phyloP scores from a whole-genome alignment of 1,140 invertebrate genomes.

The Bombus difficillimus region DNA sequence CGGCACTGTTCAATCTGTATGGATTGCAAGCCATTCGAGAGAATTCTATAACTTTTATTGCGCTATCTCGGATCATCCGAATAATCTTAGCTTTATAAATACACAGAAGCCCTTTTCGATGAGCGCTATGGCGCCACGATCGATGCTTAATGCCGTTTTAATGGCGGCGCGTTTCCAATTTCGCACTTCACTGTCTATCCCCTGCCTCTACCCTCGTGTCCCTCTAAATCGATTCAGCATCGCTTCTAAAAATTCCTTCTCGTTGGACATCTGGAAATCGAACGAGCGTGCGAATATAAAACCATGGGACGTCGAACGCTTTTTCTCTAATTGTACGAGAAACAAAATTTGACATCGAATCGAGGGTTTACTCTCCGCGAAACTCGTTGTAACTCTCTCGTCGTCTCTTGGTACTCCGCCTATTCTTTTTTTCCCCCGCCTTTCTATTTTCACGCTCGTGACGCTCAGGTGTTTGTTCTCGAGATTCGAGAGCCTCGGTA shows the following conservation, averaged over 20 bases:
- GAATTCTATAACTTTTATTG: neutral
- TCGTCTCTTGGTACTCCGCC: neutral
- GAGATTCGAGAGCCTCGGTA: slow-evolving; percentile 4
- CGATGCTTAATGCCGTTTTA: slow-evolving; percentile 3
- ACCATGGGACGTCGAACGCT: neutral
- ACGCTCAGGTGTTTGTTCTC: slow-evolving; percentile 1
- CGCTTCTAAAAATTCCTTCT: neutral
- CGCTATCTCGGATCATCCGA: neutral
- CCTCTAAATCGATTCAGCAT: neutral
- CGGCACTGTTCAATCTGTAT: too few relatives aligned
- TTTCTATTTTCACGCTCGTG: neutral
- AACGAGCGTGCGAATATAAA: neutral
- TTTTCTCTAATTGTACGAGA: neutral
- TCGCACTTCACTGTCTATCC: neutral
- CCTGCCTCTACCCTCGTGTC: too few relatives aligned
- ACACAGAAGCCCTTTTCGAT: neutral
- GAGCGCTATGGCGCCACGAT: neutral
- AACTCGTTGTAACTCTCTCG: neutral
- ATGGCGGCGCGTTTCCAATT: neutral
- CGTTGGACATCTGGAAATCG: neutral
- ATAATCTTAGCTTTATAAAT: neutral
- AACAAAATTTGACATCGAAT: slow-evolving; percentile 3
- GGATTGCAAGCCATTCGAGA: neutral
- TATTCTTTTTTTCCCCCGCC: neutral
- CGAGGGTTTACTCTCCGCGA: neutral